Conservation (phyloP, 2,888 invertebrate genomes). For the Pseudeuparius sepicola region DNA sequence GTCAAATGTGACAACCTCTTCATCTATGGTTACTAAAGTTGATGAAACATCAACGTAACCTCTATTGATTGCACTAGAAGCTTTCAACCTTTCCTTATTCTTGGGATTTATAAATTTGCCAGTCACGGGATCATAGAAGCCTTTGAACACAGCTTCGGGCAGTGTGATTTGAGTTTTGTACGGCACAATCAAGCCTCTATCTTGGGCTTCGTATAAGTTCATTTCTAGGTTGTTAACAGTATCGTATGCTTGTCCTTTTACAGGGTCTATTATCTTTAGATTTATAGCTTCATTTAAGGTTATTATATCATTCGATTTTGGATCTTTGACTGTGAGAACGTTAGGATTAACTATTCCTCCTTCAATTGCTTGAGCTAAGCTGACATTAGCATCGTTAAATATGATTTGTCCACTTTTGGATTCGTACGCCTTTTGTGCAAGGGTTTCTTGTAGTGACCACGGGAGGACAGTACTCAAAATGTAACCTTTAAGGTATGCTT, state of each 20-base stretch:
- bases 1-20: conserved; percentile 72
- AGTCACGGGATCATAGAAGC: conserved; percentile 77
- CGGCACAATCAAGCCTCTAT: conserved; percentile 70
- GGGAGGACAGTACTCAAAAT: conserved; percentile 70
- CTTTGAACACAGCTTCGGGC: conserved; percentile 83
- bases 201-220: conserved; percentile 73
- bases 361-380: conserved; percentile 64
- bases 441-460: conserved; percentile 72
- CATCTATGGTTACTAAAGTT: conserved; percentile 74
- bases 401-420: conserved; percentile 61
- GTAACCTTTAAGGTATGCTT: conserved; percentile 73
- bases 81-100: conserved; percentile 68
- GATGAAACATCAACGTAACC: conserved; percentile 78
- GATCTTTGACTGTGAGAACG: conserved; percentile 69
- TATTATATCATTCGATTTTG: conserved; percentile 69
- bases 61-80: conserved; percentile 74
- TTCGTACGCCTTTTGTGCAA: conserved; percentile 72
- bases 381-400: conserved; percentile 58
- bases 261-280: conserved; percentile 65
- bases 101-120: conserved; percentile 74
- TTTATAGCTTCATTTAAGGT: conserved; percentile 71
- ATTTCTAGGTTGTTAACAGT: conserved; percentile 64
- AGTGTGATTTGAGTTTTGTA: conserved; percentile 74
- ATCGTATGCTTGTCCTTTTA: conserved; percentile 69
- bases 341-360: conserved; percentile 66